Evolutionary conservation across 2,888 invertebrate genomes (phyloP), one percentile per base, ranked within the genome.

Genomic region (Parnassius smintheus): DNA sequence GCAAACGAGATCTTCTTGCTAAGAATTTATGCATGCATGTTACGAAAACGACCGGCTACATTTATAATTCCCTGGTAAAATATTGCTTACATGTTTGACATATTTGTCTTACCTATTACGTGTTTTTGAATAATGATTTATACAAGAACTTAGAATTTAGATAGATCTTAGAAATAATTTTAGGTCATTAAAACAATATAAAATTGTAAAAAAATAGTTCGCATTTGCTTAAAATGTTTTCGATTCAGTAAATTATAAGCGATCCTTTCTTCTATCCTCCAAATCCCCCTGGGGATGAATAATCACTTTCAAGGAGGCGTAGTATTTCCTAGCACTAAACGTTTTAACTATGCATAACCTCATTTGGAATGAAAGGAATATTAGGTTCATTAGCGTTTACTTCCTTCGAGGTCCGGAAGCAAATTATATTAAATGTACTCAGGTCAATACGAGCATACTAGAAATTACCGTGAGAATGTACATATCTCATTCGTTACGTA

Each of bases 401-500:
- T 51, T 56, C 35, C 35, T 35, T 35, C 35, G 35, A 35, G 48
- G 53, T 62, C 54, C 58, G 62, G 49, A 50, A 54, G 11, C 22
- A 44, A 50, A 55, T 48, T 12, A 53, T 57, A 57, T 62, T 42
- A 49, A 42, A 44, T n/a, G 22, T 18, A 18, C 42, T 12, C 57
- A 18, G 48, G 25, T 48, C 18, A 50, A 18, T 50, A 53, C 45
- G 60, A 61, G 60, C 58, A 49, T 9, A 13, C 13, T 56, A 52
- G 58, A 62, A 68, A 66, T 61, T 65, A 66, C 65, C 66, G 65
- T 68, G 65, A 62, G 66, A 65, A 54, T 60, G 53, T 52, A 65
- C 61, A 64, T 68, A 64, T 9, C 62, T 58, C 45, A 56, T 59
- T 63, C 58, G 55, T 59, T 59, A 62, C 58, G 57, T 41, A 25